phyloP scores from a whole-genome alignment of 2,797 vertebrate genomes.

The Danio tinwini region DNA sequence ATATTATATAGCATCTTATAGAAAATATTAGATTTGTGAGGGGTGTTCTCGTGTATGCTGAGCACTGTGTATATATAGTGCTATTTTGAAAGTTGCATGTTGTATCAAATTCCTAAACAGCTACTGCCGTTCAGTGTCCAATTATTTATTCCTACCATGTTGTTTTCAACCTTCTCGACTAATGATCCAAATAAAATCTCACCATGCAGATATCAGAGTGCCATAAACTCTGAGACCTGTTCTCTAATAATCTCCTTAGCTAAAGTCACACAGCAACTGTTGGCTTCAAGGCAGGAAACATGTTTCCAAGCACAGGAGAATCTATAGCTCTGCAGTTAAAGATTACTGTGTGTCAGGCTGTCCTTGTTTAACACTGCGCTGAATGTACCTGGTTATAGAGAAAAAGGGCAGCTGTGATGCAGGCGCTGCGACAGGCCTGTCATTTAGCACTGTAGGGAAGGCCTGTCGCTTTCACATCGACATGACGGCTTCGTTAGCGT shows the following conservation, averaged over 20 bases:
- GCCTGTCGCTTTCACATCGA: slow-evolving; percentile 44
- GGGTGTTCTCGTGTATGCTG: no score
- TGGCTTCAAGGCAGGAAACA: slow-evolving; percentile 11
- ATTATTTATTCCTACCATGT: slow-evolving; percentile 18
- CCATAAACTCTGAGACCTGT: not conserved
- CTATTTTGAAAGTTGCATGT: not conserved
- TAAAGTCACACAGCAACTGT: not conserved
- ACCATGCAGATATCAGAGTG: not conserved
- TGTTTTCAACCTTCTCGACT: not conserved
- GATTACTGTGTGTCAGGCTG: slow-evolving; percentile 26
- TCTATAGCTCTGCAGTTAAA: slow-evolving; percentile 6
- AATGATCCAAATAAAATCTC: not conserved
- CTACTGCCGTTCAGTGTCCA: not conserved
- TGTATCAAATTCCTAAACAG: not conserved
- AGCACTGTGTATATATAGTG: no score
- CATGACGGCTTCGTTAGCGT: slow-evolving; percentile 40
- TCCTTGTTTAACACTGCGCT: slow-evolving; percentile 16
- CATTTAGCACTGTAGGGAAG: slow-evolving; percentile 44
- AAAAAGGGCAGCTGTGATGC: slow-evolving; percentile 24
- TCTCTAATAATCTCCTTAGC: slow-evolving; percentile 6
- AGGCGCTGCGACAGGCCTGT: slow-evolving; percentile 27
- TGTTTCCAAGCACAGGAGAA: not conserved
- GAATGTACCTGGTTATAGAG: slow-evolving; percentile 31
- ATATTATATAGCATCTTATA: no score
- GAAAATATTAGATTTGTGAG: no score